Percentiles rank a stretch among this genome's conserved stretches.
phyloP scores from a whole-genome alignment of 2,888 invertebrate species.

The Euclidia mi region DNA sequence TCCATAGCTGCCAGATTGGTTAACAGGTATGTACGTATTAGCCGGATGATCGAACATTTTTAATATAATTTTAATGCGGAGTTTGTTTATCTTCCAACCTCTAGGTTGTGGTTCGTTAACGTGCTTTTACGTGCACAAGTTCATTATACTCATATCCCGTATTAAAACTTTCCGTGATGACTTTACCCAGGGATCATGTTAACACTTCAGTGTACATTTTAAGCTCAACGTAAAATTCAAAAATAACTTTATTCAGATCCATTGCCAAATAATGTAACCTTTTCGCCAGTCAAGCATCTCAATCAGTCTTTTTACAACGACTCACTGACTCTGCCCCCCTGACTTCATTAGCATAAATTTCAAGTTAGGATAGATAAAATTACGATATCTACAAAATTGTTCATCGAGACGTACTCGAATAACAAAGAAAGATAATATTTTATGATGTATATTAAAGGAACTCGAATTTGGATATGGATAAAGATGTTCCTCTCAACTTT shows the following conservation, averaged over 20 bases:
- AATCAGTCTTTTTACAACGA: constrained; percentile 41
- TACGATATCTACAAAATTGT: constrained; percentile 43
- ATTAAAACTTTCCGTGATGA: not conserved
- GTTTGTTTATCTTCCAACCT: constrained; percentile 37
- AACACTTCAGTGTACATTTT: too few species aligned
- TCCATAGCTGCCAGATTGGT: constrained; percentile 1
- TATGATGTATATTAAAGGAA: constrained; percentile 36
- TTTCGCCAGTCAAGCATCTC: constrained; percentile 27
- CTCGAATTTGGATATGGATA: constrained; percentile 36
- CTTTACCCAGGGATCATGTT: not conserved
- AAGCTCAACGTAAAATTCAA: not conserved
- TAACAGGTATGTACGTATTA: constrained; percentile 7
- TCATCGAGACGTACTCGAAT: constrained; percentile 38
- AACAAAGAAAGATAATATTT: constrained; percentile 48
- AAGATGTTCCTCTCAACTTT: constrained; percentile 32
- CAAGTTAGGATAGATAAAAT: constrained; percentile 50
- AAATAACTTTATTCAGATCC: too few species aligned
- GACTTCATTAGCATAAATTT: constrained; percentile 52
- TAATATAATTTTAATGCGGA: constrained; percentile 58
- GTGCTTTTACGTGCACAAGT: constrained; percentile 26
- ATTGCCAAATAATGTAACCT: not conserved
- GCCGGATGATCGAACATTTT: constrained; percentile 55
- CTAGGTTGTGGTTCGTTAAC: constrained; percentile 14
- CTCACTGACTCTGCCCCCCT: constrained; percentile 34
- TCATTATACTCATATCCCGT: constrained; percentile 16